Base-by-base conservation (phyloP, 2,888 invertebrate species). In the Pegoplata infirma region DNA sequence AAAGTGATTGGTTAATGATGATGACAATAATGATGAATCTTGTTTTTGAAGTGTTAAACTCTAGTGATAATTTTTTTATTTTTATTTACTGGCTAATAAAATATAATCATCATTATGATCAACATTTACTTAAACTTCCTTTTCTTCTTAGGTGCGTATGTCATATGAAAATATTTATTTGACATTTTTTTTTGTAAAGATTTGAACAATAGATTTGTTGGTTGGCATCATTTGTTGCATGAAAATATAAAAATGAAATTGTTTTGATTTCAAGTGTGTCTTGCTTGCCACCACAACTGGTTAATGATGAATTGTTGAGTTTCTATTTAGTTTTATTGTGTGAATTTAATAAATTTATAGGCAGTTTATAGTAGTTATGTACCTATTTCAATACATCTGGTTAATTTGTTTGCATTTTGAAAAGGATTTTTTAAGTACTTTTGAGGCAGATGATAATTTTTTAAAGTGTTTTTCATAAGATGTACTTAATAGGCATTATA, bases 141-240 rank as follows among this genome's bases (percentile, higher is more conserved):
- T 40, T 40, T 40, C n/a, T 12, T 40, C 36, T 32, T 5, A 10
- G 59, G 58, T 74, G 51, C 59, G 59, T 51, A 66, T 74, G 73
- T 74, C 73, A 66, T 32, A 73, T 23, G 14, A 74, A 58, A 74
- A 74, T 59, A 66, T 74, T 66, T 58, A 21, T 8, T 40, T 7
- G 16, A 40, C n/a, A 36, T 53, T 47, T 16, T 49, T 19, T n/a
- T 6, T 58, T 36, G 14, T n/a, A n/a, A 40, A 40, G 12, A n/a
- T n/a, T 40, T n/a, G 1, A 40, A 40, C 36, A 40, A 40, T 40
- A n/a, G n/a, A 40, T 32, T 32, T 40, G n/a, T 40, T n/a, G n/a
- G n/a, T n/a, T n/a, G n/a, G 36, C n/a, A 40, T 40, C 36, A 40
- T 40, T 40, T 40, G 36, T 40, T 40, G 36, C 36, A 40, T n/a